Base-by-base conservation (phyloP, 2,888 invertebrate genomes). In the Tholera decimalis region DNA sequence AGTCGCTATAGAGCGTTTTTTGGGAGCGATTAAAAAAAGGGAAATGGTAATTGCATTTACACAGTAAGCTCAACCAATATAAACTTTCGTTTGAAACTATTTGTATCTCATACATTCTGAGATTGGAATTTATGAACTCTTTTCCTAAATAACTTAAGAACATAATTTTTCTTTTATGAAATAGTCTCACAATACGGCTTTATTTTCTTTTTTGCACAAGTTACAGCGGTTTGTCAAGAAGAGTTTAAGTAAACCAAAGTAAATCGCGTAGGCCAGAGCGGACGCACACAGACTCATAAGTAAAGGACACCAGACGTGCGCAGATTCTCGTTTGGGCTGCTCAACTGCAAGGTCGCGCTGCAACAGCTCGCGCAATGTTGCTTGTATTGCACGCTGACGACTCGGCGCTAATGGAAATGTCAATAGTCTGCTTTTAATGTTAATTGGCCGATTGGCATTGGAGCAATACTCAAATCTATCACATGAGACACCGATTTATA, bases 261-360 rank as follows among this genome's bases (percentile, higher is more conserved):
- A n/a, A n/a, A 35, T 15, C n/a, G 3, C 0, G 7, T 37, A n/a
- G 37, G 37, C 37, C 37, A n/a, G 37, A 60, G 33, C 33, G 20
- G 60, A 30, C 15, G 47, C 37, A n/a, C 30, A 6, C n/a, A 33
- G n/a, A 26, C 8, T 53, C 20, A 65, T 65, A 33, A 33, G 39
- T 11, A 11, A 43, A 66, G 26, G 41, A n/a, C n/a, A 8, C 1
- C 1, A 26, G 3, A 66, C 43, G 43, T 56, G 41, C 33, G n/a
- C 26, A 13, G 18, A 11, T 62, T 4, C 7, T 9, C 28, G 39
- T 18, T 8, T 18, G 7, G 18, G n/a, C 22, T n/a, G n/a, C n/a
- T n/a, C n/a, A n/a, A n/a, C n/a, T n/a, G 22, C 4, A 44, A 73
- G 70, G 53, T 66, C 66, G 26, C 47, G 30, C 66, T 73, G 74